A percentile compares a stretch with the other conserved stretches of the same genome.
Conservation (phyloP, 2,113 vertebrate species). For the Trogon melanurus region DNA sequence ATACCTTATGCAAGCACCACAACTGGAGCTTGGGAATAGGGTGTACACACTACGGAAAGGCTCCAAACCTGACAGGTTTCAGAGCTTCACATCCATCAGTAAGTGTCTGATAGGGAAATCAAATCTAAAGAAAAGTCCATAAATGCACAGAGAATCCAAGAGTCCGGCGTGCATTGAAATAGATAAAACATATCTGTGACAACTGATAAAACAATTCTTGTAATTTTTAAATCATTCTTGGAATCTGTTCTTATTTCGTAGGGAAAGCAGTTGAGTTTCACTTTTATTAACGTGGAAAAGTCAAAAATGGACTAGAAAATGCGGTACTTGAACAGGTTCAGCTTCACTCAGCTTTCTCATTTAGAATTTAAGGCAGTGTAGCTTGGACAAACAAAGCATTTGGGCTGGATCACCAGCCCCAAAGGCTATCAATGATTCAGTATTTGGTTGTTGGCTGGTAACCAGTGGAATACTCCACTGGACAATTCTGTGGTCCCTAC, state of each 20-base stretch:
- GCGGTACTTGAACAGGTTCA: background rate
- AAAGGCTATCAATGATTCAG: background rate
- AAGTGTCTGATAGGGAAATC: background rate
- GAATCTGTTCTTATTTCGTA: constrained; percentile 1
- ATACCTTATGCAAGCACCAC: background rate
- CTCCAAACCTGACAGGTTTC: background rate
- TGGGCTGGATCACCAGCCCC: background rate
- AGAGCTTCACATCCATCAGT: background rate
- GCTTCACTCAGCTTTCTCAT: background rate
- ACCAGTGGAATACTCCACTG: background rate
- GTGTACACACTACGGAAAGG: background rate
- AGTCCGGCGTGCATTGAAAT: background rate
- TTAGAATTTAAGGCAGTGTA: background rate
- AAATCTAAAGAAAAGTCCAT: background rate
- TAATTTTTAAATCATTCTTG: constrained; percentile 34
- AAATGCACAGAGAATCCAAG: background rate
- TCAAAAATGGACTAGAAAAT: background rate
- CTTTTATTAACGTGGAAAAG: background rate
- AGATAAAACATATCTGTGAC: background rate
- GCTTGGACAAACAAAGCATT: background rate
- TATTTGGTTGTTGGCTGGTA: background rate
- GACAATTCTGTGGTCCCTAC: background rate
- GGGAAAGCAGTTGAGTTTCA: background rate
- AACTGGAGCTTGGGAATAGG: background rate
- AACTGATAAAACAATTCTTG: constrained; percentile 6